phyloP scores from a whole-genome alignment of 2,797 vertebrate genomes.

The Peromyscus aztecus region DNA sequence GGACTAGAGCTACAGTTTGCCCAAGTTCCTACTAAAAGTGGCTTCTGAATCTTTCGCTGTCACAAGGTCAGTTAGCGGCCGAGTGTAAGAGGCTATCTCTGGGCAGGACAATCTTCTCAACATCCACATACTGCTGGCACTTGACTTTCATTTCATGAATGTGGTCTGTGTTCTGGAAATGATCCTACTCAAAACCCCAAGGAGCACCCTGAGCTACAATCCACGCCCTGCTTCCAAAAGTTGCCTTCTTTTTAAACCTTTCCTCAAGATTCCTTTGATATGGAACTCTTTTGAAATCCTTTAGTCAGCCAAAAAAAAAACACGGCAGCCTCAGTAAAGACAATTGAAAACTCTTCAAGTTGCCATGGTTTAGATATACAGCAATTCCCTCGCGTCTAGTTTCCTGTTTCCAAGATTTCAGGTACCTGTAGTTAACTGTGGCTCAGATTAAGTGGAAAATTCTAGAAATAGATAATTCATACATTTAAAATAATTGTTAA shows the following conservation, averaged over 20 bases:
- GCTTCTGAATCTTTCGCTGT: not conserved
- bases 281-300: not conserved
- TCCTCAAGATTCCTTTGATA: not conserved
- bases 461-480: not conserved
- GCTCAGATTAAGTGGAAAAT: not conserved
- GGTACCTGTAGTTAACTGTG: not conserved
- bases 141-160: constrained; percentile 20
- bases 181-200: constrained; percentile 30
- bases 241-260: constrained; percentile 52
- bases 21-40: not conserved
- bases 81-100: not conserved
- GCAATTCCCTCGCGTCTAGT: not conserved
- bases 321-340: not conserved
- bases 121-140: not conserved
- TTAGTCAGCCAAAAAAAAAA: constrained; percentile 27
- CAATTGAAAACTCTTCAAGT: constrained; percentile 11
- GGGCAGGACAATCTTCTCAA: constrained; percentile 54
- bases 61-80: not conserved
- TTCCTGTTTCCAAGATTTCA: not conserved
- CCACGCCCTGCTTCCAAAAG: constrained; percentile 50
- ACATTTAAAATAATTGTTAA: not conserved
- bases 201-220: not conserved
- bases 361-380: not conserved
- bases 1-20: not conserved
- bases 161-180: constrained; percentile 56